Evolutionary conservation across 2,113 vertebrate species (phyloP).

Genomic region (Corydoras maculifer): DNA sequence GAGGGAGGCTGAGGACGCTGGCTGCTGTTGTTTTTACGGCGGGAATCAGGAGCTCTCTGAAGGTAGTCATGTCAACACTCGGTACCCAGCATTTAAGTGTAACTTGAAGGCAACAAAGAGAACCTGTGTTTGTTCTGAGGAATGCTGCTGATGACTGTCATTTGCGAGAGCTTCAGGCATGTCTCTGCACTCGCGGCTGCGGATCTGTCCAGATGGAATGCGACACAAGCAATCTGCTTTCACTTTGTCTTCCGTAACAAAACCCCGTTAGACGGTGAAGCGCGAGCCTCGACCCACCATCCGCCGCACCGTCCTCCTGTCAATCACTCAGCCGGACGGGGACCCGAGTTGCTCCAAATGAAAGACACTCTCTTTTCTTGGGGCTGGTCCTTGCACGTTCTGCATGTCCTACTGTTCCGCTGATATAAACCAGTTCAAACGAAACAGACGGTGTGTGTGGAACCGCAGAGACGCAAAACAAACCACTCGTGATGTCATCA

Average conservation of each 20-base stretch:
- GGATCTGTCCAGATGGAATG: constrained; percentile 66
- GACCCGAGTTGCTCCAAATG: too few relatives aligned
- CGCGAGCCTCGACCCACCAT: too few relatives aligned
- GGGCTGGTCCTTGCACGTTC: too few relatives aligned
- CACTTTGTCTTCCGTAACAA: constrained; percentile 5
- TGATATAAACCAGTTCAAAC: too few relatives aligned
- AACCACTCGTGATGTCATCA: too few relatives aligned
- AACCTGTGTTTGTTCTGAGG: constrained; percentile 65
- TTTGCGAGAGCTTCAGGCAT: constrained; percentile 58
- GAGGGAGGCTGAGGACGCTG: neutral
- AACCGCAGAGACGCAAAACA: too few relatives aligned
- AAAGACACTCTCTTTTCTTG: too few relatives aligned
- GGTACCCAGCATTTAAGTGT: constrained; percentile 63
- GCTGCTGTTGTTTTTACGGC: neutral
- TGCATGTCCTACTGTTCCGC: too few relatives aligned
- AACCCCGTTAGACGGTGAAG: neutral
- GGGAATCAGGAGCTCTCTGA: constrained; percentile 49
- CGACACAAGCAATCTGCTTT: constrained; percentile 54
- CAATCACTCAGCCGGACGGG: too few relatives aligned
- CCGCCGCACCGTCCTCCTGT: too few relatives aligned
- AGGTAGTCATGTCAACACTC: constrained; percentile 71
- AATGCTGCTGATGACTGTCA: constrained; percentile 71
- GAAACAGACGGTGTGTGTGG: too few relatives aligned
- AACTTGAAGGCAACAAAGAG: constrained; percentile 41
- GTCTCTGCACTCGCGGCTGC: constrained; percentile 56